Conservation (phyloP, 2,113 vertebrate species). For the Varanus komodoensis region DNA sequence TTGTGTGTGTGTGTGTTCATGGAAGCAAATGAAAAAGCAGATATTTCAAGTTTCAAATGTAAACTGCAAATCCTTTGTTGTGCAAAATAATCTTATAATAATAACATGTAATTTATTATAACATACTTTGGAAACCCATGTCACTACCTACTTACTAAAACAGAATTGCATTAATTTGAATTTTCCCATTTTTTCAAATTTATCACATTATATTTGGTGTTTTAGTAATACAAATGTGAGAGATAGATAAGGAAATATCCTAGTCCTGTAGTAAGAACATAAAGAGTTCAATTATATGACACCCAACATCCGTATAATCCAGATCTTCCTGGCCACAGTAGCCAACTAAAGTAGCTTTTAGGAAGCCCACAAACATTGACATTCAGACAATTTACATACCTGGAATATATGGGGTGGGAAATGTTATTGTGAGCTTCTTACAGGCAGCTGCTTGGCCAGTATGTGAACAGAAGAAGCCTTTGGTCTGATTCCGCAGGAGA, state of each 20-base stretch:
- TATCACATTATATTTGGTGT: neutral
- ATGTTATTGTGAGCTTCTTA: too few species aligned
- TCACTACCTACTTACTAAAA: conserved; percentile 45
- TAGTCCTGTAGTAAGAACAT: neutral
- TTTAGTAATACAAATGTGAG: neutral
- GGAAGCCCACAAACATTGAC: too few species aligned
- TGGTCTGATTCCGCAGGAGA: too few species aligned
- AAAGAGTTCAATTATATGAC: too few species aligned
- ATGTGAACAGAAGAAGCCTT: too few species aligned
- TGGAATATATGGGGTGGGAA: too few species aligned
- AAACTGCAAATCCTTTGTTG: conserved; percentile 16
- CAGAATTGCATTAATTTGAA: conserved; percentile 31
- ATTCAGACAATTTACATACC: too few species aligned
- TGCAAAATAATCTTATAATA: conserved; percentile 17
- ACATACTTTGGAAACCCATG: conserved; percentile 27
- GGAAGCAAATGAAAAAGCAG: conserved; percentile 6
- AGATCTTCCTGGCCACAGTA: too few species aligned
- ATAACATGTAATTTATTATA: neutral
- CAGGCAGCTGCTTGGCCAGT: too few species aligned
- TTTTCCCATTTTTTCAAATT: neutral
- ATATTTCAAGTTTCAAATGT: conserved; percentile 31
- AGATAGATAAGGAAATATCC: neutral
- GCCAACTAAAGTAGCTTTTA: too few species aligned
- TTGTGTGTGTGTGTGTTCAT: too few species aligned
- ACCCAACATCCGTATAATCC: too few species aligned